Conservation (phyloP, 1,140 invertebrate genomes). For the Orchesella cincta region DNA sequence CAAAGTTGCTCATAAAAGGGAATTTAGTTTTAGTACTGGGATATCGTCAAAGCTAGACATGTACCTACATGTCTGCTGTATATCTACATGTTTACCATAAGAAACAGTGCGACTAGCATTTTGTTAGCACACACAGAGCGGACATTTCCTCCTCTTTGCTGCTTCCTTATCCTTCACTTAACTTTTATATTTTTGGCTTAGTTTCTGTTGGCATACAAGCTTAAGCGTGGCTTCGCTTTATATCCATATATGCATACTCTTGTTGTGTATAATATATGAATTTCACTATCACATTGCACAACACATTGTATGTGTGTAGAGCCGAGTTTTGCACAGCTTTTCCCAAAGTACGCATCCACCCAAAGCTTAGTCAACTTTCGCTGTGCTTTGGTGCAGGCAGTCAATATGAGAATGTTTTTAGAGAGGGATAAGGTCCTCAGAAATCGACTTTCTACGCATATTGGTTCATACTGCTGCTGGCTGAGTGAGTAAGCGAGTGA, state of each 20-base stretch:
- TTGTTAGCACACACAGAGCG: not conserved
- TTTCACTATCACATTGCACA: too few species aligned
- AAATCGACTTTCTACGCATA: conserved; percentile 14
- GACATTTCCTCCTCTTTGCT: not conserved
- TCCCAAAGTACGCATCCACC: too few species aligned
- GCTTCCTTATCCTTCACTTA: conserved; percentile 4
- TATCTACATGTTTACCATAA: not conserved
- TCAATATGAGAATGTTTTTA: not conserved
- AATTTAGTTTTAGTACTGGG: conserved; percentile 9
- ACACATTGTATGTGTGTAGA: too few species aligned
- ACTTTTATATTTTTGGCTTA: not conserved
- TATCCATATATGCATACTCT: too few species aligned
- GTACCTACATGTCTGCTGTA: too few species aligned
- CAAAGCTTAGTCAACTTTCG: too few species aligned
- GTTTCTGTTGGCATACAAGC: not conserved
- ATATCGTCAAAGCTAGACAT: too few species aligned
- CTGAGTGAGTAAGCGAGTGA: conserved; percentile 1
- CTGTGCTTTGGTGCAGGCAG: not conserved
- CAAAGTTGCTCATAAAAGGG: not conserved
- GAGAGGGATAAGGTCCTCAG: not conserved
- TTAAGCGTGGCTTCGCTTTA: not conserved
- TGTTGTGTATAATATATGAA: too few species aligned
- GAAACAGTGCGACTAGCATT: not conserved
- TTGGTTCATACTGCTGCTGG: not conserved
- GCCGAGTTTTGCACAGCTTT: too few species aligned